Percentiles rank a stretch among this genome's conserved stretches.
Conservation (phyloP, 1,140 invertebrate species). For the Spodoptera litura region DNA sequence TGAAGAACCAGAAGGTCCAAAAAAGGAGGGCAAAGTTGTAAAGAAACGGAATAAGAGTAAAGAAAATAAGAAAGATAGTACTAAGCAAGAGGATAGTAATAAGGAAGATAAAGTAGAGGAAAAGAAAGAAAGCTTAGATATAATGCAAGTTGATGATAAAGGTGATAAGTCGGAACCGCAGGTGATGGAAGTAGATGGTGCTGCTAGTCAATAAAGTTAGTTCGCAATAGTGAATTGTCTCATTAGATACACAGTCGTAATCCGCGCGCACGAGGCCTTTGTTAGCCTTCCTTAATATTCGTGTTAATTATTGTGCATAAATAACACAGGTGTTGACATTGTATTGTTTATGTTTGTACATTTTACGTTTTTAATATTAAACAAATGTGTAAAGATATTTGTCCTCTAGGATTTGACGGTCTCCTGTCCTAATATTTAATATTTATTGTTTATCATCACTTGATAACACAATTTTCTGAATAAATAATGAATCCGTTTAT, state of each 20-base stretch:
- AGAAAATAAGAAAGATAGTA: constrained; percentile 74
- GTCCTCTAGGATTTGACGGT: constrained; percentile 76
- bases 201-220: constrained; percentile 84
- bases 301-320: constrained; percentile 75
- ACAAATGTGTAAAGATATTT: constrained; percentile 68
- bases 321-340: constrained; percentile 79
- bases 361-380: constrained; percentile 76
- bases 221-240: constrained; percentile 80
- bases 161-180: constrained; percentile 69
- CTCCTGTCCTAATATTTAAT: constrained; percentile 81
- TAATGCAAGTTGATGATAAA: constrained; percentile 79
- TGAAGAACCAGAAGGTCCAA: constrained; percentile 64
- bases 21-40: constrained; percentile 69
- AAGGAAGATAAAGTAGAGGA: constrained; percentile 64
- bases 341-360: constrained; percentile 83
- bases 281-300: constrained; percentile 65
- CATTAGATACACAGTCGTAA: constrained; percentile 69
- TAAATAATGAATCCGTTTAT: constrained; percentile 72
- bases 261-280: constrained; percentile 63
- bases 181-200: constrained; percentile 79
- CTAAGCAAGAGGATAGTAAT: constrained; percentile 62
- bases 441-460: constrained; percentile 84
- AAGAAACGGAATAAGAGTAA: constrained; percentile 84
- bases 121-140: constrained; percentile 61
- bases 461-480: constrained; percentile 84